phyloP scores from a whole-genome alignment of 2,797 vertebrate genomes.

The Uromys caudimaculatus region DNA sequence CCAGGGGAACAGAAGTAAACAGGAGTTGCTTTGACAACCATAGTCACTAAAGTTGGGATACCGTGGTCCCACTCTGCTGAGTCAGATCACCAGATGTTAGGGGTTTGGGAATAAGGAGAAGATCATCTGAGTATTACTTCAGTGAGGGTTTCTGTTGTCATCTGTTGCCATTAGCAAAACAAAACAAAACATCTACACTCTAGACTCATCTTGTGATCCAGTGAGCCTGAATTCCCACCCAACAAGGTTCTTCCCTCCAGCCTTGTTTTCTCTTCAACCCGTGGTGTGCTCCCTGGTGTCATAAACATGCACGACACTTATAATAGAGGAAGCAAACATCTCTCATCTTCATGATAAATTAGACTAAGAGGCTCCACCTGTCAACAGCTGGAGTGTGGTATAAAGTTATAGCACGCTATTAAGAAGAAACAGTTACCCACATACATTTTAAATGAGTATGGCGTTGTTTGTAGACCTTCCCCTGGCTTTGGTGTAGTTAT shows the following conservation, averaged over 20 bases:
- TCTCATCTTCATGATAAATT: conserved; percentile 49
- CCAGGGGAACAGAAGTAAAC: neutral
- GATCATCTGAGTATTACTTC: conserved; percentile 66
- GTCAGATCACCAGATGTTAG: conserved; percentile 72
- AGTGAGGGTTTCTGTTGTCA: conserved; percentile 62
- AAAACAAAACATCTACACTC: conserved; percentile 51
- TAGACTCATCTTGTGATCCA: conserved; percentile 29
- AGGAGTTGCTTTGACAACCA: conserved; percentile 14
- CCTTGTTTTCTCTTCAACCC: conserved; percentile 8
- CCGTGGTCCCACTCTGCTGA: neutral
- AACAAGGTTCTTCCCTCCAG: conserved; percentile 41
- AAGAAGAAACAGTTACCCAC: conserved; percentile 16
- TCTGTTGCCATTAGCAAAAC: conserved; percentile 67
- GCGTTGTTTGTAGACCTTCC: neutral
- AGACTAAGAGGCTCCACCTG: neutral
- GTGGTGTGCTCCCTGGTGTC: neutral
- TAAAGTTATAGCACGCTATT: neutral
- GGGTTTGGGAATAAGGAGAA: neutral
- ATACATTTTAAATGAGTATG: conserved; percentile 28
- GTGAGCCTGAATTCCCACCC: conserved; percentile 34
- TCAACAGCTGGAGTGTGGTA: conserved; percentile 18
- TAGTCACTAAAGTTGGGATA: conserved; percentile 40
- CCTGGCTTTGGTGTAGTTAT: conserved; percentile 44
- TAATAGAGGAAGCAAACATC: neutral
- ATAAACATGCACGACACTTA: conserved; percentile 37